Base-by-base conservation (phyloP, 2,888 invertebrate species). In the Nebria salina region DNA sequence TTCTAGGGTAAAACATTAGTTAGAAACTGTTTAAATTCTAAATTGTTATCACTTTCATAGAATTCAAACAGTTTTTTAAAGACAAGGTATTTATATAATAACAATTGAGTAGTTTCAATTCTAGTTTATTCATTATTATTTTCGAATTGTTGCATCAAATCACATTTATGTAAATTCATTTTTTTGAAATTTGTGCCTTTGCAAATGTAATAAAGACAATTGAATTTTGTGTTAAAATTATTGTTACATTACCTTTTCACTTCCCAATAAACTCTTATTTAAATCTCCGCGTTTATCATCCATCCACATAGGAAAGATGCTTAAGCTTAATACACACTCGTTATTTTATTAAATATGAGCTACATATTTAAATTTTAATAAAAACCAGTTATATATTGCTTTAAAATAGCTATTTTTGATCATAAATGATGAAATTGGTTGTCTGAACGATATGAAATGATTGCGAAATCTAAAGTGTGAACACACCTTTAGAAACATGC, bases 111-210 rank as follows among this genome's bases (percentile, higher is more conserved):
- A 70, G 70, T 34, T 34, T 42, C 7, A 25, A 65, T 42, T 54
- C 75, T 11, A 42, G 25, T 77, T 72, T 54, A 42, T 42, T 74
- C 76, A 78, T 75, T 83, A 76, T 75, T 43, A 68, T 54, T 75
- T 80, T 75, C 82, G 82, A 77, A 83, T 79, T 77, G 77, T 82
- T 25, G 42, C 64, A 65, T 68, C 74, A 72, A 73, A 72, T 86
- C 86, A 85, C 85, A 54, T 85, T 81, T 78, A 82, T 83, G 83
- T 84, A 87, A 85, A 86, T 87, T 87, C 86, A 84, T 86, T 86
- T 54, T 34, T 54, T 87, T 87, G 87, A 87, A 86, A 87, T 87
- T 87, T 87, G 87, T 87, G 87, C 87, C 87, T 87, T 87, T 84
- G 87, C 87, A 84, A 87, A 85, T 86, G 86, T 87, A 87, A 84